Evolutionary conservation across 2,113 vertebrate species (phyloP), one percentile per base, ranked within the genome.

Genomic region (human (Homo sapiens)): DNA sequence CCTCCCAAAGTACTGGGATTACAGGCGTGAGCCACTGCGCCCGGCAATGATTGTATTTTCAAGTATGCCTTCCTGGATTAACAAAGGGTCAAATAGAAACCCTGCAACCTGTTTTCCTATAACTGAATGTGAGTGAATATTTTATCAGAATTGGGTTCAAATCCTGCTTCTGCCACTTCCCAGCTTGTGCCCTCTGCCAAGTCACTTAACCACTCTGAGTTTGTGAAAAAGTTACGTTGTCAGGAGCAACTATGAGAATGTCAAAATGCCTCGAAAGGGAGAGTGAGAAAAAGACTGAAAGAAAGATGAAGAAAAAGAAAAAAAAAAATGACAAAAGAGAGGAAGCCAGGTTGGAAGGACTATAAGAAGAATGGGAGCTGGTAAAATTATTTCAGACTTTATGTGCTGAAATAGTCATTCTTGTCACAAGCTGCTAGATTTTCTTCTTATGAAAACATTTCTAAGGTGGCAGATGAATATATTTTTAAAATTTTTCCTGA

Each of bases 401-500:
- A 11, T 97, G 94, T 90, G 96, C 95, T 96, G 97, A 98, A 98
- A 98, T 96, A 96, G 97, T 97, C 96, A 85, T 85, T 96, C 95
- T 96, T 97, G 90, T 97, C 94, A 97, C 98, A 97, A 98, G 97
- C 98, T 98, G 98, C 97, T 98, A 95, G 76, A 90, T 96, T 98
- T 97, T 97, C 94, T 96, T 93, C 96, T 98, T 96, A 96, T 85
- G 93, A 98, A 98, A 98, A 98, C 97, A 97, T 96, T 96, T 98
- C 96, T 98, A 97, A 98, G 98, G 97, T 98, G 97, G 95, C 97
- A 98, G 97, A 98, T 98, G 97, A 98, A 98, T 97, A 94, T 98
- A 98, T 98, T 98, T 98, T 98, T 95, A 94, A 97, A 94, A 72
- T 38, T 85, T 97, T 98, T 93, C 95, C 94, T 96, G 96, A 98